Base-by-base conservation (phyloP, 2,113 vertebrate species). In the Pholis gunnellus region DNA sequence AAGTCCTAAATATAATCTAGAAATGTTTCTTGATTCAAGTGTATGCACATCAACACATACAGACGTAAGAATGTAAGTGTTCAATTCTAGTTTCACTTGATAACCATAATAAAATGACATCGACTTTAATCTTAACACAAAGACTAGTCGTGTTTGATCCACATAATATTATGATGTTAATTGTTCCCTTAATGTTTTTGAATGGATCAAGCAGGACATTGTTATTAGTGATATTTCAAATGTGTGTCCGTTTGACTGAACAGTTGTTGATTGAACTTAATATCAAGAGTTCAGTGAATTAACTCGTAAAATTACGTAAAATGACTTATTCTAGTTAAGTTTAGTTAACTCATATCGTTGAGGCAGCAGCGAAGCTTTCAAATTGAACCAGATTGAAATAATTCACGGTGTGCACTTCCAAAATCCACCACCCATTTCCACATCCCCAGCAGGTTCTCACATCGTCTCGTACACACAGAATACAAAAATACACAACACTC, bases 361-460 rank as follows among this genome's bases (percentile, higher is more conserved):
- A 64, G 4, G 59, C 22, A 17, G 40, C 11, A 48, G 40, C 14
- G 48, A 13, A 66, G 29, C 18, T 27, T 66, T 85, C 59, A 10
- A 20, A 40, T n/a, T 54, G 8, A 75, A 57, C 59, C 50, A 66
- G 25, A 75, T 78, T 63, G 48, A 71, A 71, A 36, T n/a, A 10
- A 50, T 67, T 76, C 50, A n/a, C 38, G 48, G 25, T 65, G 42
- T 56, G 20, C 29, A 22, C 3, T 67, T 68, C 1, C 25, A 31
- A 42, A 61, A 59, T 27, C 66, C 59, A 72, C 2, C 40, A 60
- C 40, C 48, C 22, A 52, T 29, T 59, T 36, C 17, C 6, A 36
- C 22, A 63, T 20, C 52, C 34, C 31, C 70, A 56, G 36, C 66
- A 50, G 29, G 20, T 22, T 60, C 40, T 48, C 17, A 48, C 31